Evolutionary conservation across 2,113 vertebrate species (phyloP), one percentile per base, ranked within the genome.

Genomic region (Benitochromis conjunctus): DNA sequence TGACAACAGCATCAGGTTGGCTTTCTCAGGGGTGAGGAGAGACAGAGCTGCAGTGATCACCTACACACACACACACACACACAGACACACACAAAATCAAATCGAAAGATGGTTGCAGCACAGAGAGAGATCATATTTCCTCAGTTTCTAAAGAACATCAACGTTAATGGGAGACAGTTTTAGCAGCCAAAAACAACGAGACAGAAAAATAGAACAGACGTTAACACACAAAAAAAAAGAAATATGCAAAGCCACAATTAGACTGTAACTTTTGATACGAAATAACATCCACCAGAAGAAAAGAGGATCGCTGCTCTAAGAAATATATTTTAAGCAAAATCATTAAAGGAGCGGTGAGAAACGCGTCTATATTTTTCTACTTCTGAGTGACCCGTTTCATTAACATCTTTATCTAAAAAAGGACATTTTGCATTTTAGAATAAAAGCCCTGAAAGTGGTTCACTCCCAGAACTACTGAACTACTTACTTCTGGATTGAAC

Each of bases 1-100:
- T 81, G 98, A 99, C 81, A 99, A 92, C 82, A 99, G 92, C 94
- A 99, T 96, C 13, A 99, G 95, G 93, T 99, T 99, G 87, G 98
- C 98, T 93, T 95, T 97, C 87, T 97, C 96, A 48, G 98, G 98
- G 86, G 95, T 97, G 80, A 99, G 96, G 86, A 97, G 96, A 90
- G 95, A 95, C 91, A 98, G 95, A 53, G 98, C 97, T 88, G 95
- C 96, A 69, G 95, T 94, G 94, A 99, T 99, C 93, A 99, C 95
- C 98, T 99, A 66, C 29, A 88, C 69, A 87, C 34, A 80, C 81
- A 86, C 79, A 83, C 48, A 90, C 54, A 88, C 82, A 83, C 43
- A 60, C 16, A 0, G 19, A 60, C 16, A 0, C 36, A 69, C 48
- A 34, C 7, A 36, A 2, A 31, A 7, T 31, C 9, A 76, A n/a